These are phyloP conservation scores for Eptatretus burgeri DNA, from an alignment of 2,113 vertebrate species.

Conservation along the genomic window DNA sequence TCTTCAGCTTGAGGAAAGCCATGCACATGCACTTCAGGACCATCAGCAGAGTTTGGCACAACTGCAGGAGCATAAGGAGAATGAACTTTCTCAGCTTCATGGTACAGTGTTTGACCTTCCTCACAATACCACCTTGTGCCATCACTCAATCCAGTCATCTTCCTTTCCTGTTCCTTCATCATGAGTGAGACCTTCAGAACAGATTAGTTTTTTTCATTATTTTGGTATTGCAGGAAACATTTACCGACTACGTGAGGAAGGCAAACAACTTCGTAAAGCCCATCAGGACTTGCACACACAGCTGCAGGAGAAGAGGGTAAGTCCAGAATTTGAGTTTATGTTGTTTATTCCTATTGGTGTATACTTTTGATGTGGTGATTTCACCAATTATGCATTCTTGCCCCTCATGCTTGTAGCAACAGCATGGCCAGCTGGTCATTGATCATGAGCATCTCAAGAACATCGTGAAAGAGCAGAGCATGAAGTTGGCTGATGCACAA, in stretches of 20 bases:
- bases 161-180: too few species aligned
- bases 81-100: slow-evolving; percentile 53
- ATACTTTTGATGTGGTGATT: too few species aligned
- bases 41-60: slow-evolving; percentile 41
- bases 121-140: too few species aligned
- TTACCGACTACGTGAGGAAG: slow-evolving; percentile 64
- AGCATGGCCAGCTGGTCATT: slow-evolving; percentile 59
- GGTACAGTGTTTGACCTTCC: slow-evolving; percentile 22
- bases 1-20: slow-evolving; percentile 39
- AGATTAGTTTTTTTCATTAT: neutral
- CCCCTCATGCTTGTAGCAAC: slow-evolving; percentile 36
- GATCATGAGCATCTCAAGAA: slow-evolving; percentile 52
- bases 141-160: too few species aligned
- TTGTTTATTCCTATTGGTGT: neutral
- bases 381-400: slow-evolving; percentile 12
- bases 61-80: slow-evolving; percentile 47
- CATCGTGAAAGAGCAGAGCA: slow-evolving; percentile 93
- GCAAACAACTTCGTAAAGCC: slow-evolving; percentile 61
- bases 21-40: slow-evolving; percentile 33
- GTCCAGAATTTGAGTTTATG: neutral
- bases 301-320: slow-evolving; percentile 69
- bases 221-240: slow-evolving; percentile 25
- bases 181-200: too few species aligned
- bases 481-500: slow-evolving; percentile 71
- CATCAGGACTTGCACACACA: slow-evolving; percentile 71